Evolutionary conservation across 2,888 invertebrate genomes (phyloP), one percentile per base, ranked within the genome.

Genomic region (Tenthredo amoena): DNA sequence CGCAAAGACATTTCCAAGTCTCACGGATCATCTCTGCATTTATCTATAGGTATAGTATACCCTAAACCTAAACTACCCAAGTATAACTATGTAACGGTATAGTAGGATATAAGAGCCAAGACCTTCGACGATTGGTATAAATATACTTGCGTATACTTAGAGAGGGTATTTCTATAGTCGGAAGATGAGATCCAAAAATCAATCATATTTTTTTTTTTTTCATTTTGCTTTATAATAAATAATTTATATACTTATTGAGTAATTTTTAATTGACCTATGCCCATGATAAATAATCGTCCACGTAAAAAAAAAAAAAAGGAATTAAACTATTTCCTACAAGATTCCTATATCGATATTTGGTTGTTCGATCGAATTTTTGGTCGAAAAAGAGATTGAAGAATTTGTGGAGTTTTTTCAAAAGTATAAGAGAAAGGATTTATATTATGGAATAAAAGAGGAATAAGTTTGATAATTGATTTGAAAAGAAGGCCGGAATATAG

Each of bases 1-100:
- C 26, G 84, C 37, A 84, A 84, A 74, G 74, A 81, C 81, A 58
- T 81, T 62, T 18, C 58, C 58, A n/a, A 58, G 18, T 77, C 77
- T 37, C n/a, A n/a, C 50, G n/a, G 37, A 81, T 81, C 62, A 62
- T 81, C 62, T 62, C 62, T 58, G 3, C 26, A 81, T 37, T 34
- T 15, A 10, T 5, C 34, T 58, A 47, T 77, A 74, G n/a, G 7
- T 50, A 10, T 76, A 76, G 0, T 21, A 26, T 62, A 10, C 7
- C 62, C 10, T 26, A 21, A 26, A 26, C 21, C 2, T 21, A 26
- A 62, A 26, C 21, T 62, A 62, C 26, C 1, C 58, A 21, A 58
- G 62, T 62, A 12, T 21, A 26, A 10, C 21, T 62, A 26, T 62
- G 15, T 18, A 26, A 26, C 21, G 26, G 7, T 58, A 58, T 21